Percentiles rank a stretch among this genome's conserved stretches.
phyloP scores from a whole-genome alignment of 2,113 vertebrate genomes.

The Colistium nudipinnis region DNA sequence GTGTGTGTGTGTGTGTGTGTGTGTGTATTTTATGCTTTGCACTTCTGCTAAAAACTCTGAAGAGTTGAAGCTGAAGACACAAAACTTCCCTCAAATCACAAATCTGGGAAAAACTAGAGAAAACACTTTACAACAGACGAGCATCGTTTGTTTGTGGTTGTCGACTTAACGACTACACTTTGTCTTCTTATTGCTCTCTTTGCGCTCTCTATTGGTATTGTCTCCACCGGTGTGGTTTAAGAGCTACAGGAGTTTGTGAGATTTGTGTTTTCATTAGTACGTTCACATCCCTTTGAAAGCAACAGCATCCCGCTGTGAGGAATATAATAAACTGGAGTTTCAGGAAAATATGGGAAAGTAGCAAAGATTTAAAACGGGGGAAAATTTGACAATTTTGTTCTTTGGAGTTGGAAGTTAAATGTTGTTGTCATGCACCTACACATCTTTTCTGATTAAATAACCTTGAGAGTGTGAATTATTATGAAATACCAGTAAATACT shows the following conservation, averaged over 20 bases:
- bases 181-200: slow-evolving; percentile 22
- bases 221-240: slow-evolving; percentile 25
- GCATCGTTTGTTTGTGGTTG: slow-evolving; percentile 9
- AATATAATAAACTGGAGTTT: neutral
- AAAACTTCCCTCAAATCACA: slow-evolving; percentile 8
- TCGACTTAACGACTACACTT: slow-evolving; percentile 13
- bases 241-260: slow-evolving; percentile 24
- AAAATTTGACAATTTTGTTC: too few relatives aligned
- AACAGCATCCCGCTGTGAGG: slow-evolving; percentile 18
- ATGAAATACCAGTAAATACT: too few relatives aligned
- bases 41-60: neutral
- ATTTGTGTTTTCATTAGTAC: slow-evolving; percentile 60
- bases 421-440: too few relatives aligned
- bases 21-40: neutral
- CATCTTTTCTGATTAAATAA: too few relatives aligned
- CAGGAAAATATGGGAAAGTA: slow-evolving; percentile 5
- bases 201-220: slow-evolving; percentile 11
- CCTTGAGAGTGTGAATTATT: too few relatives aligned
- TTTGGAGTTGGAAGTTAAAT: too few relatives aligned
- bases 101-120: neutral
- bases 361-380: too few relatives aligned
- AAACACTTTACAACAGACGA: neutral
- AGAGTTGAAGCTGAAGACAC: slow-evolving; percentile 2
- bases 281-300: slow-evolving; percentile 27
- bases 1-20: neutral